These are phyloP conservation scores for Sebastolobus altivelis DNA, from an alignment of 2,797 vertebrate species.

Conservation along the genomic window DNA sequence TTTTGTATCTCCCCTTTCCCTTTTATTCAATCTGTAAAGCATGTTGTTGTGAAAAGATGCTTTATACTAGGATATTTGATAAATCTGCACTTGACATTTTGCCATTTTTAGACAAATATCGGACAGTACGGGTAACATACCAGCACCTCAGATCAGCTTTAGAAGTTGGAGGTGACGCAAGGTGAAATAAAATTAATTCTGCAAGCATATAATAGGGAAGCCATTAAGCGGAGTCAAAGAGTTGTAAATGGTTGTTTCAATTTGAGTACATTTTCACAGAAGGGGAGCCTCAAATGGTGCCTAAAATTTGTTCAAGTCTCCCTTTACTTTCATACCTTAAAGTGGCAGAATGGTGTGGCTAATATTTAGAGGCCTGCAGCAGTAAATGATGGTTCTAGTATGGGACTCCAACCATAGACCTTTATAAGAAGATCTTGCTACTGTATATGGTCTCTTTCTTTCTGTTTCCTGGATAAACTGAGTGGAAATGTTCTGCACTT, in stretches of 20 bases:
- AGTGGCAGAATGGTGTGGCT: constrained; percentile 16
- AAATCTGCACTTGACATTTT: constrained; percentile 6
- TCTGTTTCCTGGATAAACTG: constrained; percentile 50
- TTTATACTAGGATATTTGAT: constrained; percentile 2
- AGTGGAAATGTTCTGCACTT: constrained; percentile 66
- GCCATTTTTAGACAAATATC: constrained; percentile 4
- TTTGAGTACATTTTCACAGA: constrained; percentile 39
- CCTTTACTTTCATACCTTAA: constrained; percentile 32
- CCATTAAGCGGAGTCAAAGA: constrained; percentile 37
- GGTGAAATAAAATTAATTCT: constrained; percentile 29
- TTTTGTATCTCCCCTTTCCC: not conserved
- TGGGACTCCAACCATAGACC: constrained; percentile 42
- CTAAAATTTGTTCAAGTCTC: constrained; percentile 18
- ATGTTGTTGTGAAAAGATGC: not conserved
- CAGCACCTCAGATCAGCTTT: constrained; percentile 23
- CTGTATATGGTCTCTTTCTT: constrained; percentile 22
- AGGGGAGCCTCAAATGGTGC: constrained; percentile 25
- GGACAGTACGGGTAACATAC: constrained; percentile 1
- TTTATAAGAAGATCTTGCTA: constrained; percentile 40
- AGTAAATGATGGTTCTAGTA: constrained; percentile 39
- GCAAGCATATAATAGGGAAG: constrained; percentile 4
- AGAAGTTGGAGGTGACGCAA: constrained; percentile 18
- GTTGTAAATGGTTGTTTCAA: constrained; percentile 42
- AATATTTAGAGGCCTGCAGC: constrained; percentile 25
- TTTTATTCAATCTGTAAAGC: constrained; percentile 9